Evolutionary conservation across 1,140 invertebrate species (phyloP).

Genomic region (Achroia grisella): DNA sequence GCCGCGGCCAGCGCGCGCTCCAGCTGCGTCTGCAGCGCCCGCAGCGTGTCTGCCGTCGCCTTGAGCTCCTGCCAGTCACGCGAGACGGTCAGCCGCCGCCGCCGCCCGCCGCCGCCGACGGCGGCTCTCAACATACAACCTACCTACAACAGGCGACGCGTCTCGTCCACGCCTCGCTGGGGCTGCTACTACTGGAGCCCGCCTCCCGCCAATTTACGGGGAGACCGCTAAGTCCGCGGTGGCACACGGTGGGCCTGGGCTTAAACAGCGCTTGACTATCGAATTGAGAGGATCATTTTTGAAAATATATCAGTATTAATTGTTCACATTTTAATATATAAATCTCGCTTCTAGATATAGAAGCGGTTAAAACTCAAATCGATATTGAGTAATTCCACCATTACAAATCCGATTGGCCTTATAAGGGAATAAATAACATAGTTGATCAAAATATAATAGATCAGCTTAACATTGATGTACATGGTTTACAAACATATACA

Average conservation of each 20-base stretch:
- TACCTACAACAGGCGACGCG: constrained; percentile 29
- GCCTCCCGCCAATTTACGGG: constrained; percentile 13
- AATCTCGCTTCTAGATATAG: no score
- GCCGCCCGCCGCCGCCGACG: constrained; percentile 46
- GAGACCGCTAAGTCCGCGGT: constrained; percentile 1
- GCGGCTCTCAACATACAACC: constrained; percentile 18
- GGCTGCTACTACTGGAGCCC: constrained; percentile 28
- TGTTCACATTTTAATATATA: no score
- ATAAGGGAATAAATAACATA: no score
- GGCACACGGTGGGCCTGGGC: constrained; percentile 3
- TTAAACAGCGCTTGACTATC: background rate
- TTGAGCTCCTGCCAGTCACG: constrained; percentile 82
- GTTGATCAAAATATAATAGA: no score
- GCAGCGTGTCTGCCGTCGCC: constrained; percentile 86
- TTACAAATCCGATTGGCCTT: no score
- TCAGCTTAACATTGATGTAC: no score
- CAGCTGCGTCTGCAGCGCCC: constrained; percentile 84
- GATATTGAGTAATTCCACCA: no score
- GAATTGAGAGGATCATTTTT: background rate
- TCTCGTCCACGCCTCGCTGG: constrained; percentile 39
- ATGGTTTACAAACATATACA: no score
- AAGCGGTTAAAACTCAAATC: no score
- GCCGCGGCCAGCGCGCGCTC: constrained; percentile 81
- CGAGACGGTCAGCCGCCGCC: constrained; percentile 53
- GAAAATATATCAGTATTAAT: no score